Evolutionary conservation across 64 coral and sea anemone species (phyloP).

Genomic region (Acropora yongei): DNA sequence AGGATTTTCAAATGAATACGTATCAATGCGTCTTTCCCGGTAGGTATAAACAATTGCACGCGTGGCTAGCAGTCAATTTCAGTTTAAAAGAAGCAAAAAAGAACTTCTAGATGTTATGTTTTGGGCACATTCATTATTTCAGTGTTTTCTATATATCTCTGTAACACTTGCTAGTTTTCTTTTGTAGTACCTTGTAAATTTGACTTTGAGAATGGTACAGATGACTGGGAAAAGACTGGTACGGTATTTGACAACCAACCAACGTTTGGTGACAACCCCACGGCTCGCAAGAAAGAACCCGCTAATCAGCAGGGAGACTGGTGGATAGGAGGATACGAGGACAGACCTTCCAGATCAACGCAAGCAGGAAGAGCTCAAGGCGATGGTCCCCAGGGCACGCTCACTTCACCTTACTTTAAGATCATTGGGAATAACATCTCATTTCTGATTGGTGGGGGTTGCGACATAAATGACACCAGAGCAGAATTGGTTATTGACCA

Average conservation of each 20-base stretch:
- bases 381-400: not conserved
- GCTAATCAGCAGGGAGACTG: no score
- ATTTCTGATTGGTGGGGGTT: conserved; percentile 14
- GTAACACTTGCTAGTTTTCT: no score
- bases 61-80: no score
- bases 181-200: no score
- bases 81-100: no score
- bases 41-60: no score
- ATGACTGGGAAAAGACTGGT: not conserved
- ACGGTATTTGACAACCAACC: conserved; percentile 3
- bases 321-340: not conserved
- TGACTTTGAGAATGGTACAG: not conserved
- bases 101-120: no score
- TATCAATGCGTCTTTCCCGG: no score
- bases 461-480: not conserved
- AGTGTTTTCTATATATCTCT: no score
- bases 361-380: not conserved
- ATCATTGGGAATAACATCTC: not conserved
- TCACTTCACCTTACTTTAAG: not conserved
- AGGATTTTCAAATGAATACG: conserved; percentile 4
- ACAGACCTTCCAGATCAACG: not conserved
- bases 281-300: no score
- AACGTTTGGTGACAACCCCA: not conserved
- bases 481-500: not conserved
- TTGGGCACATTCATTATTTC: no score